These are phyloP conservation scores for Drosophila yooni DNA, from an alignment of 2,888 invertebrate genomes.

Conservation along the genomic window DNA sequence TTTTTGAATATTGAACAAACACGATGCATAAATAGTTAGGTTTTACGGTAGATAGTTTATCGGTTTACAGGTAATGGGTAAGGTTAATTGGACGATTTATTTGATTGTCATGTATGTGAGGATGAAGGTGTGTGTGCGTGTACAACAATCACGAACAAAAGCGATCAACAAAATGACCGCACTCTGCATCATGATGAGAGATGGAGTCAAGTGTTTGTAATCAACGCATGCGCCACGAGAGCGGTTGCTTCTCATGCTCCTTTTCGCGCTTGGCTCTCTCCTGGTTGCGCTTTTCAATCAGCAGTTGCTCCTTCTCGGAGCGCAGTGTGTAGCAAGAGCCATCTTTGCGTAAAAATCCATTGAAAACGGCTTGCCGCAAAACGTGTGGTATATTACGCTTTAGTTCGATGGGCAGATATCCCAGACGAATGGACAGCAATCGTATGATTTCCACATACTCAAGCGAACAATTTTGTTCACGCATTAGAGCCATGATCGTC, in stretches of 20 bases:
- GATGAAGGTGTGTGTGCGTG: background rate
- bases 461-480: slow-evolving; percentile 53
- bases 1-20: background rate
- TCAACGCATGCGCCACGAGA: slow-evolving; percentile 69
- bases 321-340: slow-evolving; percentile 58
- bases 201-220: background rate
- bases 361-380: slow-evolving; percentile 52
- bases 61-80: background rate
- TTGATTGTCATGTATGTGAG: background rate
- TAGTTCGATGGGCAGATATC: slow-evolving; percentile 54
- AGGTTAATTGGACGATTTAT: background rate
- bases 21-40: background rate
- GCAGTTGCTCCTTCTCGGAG: slow-evolving; percentile 57
- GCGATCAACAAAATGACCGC: background rate
- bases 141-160: background rate
- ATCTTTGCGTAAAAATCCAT: slow-evolving; percentile 63
- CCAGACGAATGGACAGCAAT: slow-evolving; percentile 48
- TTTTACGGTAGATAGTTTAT: background rate
- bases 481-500: slow-evolving; percentile 47
- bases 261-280: slow-evolving; percentile 65
- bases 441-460: slow-evolving; percentile 62
- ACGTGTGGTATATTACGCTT: slow-evolving; percentile 65
- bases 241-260: slow-evolving; percentile 65
- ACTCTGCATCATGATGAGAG: background rate
- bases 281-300: slow-evolving; percentile 56